phyloP scores from a whole-genome alignment of 53 echinoderm and acorn worm species.

The Holothuria scabra region DNA sequence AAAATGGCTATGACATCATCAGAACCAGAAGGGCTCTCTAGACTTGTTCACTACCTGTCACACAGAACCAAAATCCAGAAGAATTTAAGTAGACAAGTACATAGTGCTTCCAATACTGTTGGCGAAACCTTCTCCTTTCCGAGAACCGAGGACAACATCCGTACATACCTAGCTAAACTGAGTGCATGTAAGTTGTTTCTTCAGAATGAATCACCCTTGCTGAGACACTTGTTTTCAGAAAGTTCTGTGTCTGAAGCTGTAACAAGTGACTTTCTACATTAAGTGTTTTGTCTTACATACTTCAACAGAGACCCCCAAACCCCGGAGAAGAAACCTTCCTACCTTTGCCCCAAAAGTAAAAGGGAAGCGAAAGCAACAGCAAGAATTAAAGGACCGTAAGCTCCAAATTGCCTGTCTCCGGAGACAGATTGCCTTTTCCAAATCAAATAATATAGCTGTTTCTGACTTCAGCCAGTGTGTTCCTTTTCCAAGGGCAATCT shows the following conservation, averaged over 20 bases:
- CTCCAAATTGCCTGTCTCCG: conserved; percentile 44
- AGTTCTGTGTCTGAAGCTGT: neutral
- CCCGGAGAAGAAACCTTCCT: conserved; percentile 3
- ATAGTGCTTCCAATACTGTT: neutral
- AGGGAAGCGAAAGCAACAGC: conserved; percentile 20
- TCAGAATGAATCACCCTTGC: neutral
- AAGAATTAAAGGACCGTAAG: conserved; percentile 47
- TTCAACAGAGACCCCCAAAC: neutral
- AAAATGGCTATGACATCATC: conserved; percentile 35
- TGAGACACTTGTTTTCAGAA: conserved; percentile 23
- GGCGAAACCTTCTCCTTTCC: neutral
- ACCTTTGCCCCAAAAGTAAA: conserved; percentile 26
- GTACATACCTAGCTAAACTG: neutral
- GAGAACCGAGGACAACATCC: conserved; percentile 8
- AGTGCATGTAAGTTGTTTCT: neutral
- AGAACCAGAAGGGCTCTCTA: conserved; percentile 32
- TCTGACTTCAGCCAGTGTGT: too few species aligned
- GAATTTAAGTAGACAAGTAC: conserved; percentile 33
- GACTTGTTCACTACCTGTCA: too few species aligned
- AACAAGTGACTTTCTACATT: conserved; percentile 24
- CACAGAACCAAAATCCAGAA: too few species aligned
- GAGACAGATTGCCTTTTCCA: too few species aligned
- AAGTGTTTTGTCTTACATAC: conserved; percentile 31
- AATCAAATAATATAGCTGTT: too few species aligned
- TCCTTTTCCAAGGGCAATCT: conserved; percentile 39